Base-by-base conservation (phyloP, 1,140 invertebrate species). In the Muscidifurax raptorellus region DNA sequence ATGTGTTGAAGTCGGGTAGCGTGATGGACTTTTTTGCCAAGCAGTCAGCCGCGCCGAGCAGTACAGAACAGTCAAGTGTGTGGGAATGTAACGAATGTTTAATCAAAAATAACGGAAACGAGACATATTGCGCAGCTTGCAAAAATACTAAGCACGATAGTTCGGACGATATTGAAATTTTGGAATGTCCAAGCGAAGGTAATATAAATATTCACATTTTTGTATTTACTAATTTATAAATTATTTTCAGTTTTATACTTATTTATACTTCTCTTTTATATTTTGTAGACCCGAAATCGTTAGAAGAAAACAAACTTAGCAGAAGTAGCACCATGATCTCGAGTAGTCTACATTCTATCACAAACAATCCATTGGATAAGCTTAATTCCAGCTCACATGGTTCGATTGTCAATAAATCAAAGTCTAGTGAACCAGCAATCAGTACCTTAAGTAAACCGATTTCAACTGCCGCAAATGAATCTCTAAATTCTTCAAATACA, bases 41-140 rank as follows among this genome's bases (percentile, higher is more conserved):
- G 69, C 85, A 86, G 22, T 15, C 64, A 72, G 74, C 18, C 13
- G 67, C n/a, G 3, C 18, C 72, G 3, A 44, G 13, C 0, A 59
- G 72, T 69, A 72, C 6, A 82, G 71, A 87, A 6, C 79, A 32
- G 2, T 67, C 66, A 74, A 67, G 90, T 77, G 91, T 92, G 72
- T 95, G 95, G 95, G 93, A 94, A 88, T 95, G 95, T 88, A 86
- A 88, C 15, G 92, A 91, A 76, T 93, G 93, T 89, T 88, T 90
- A 69, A 91, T 92, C 6, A 90, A 88, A 67, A 94, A 93, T 82
- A 90, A 87, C 44, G 71, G 74, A 32, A 87, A 87, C 36, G 87
- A 89, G 15, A 87, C 86, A 5, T 66, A 89, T 6, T 94, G 93
- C 76, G 83, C 90, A 30, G 89, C 90, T 30, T 94, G 93, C 81